These are phyloP conservation scores for Tetramorium alpestre DNA, from an alignment of 1,140 invertebrate genomes.

Conservation along the genomic window DNA sequence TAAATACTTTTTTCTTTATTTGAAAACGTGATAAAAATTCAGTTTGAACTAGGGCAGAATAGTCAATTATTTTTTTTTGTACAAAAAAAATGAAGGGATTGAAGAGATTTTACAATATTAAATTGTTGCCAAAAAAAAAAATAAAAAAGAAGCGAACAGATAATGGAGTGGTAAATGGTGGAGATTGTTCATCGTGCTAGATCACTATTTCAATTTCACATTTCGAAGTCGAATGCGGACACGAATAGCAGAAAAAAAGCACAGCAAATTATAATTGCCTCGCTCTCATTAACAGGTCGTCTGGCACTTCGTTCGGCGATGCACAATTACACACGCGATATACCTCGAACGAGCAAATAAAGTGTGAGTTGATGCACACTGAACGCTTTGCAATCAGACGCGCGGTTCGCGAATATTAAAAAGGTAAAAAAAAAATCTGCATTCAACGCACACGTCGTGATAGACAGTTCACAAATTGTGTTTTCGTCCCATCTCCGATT, in stretches of 20 bases:
- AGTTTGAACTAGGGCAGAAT: background rate
- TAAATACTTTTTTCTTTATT: slow-evolving; percentile 1
- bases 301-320: background rate
- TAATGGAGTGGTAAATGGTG: background rate
- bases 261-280: background rate
- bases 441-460: background rate
- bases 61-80: background rate
- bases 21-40: background rate
- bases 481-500: background rate
- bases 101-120: background rate
- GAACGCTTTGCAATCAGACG: background rate
- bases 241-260: background rate
- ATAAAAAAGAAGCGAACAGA: background rate
- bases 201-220: background rate
- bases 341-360: slow-evolving; percentile 6
- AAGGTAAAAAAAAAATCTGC: background rate
- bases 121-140: background rate
- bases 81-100: background rate
- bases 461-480: background rate
- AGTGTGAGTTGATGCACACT: background rate
- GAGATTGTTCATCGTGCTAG: background rate
- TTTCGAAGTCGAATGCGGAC: background rate
- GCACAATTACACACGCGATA: background rate
- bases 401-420: background rate
- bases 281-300: background rate